These are phyloP conservation scores for Automeris io DNA, from an alignment of 2,888 invertebrate genomes.

Conservation along the genomic window DNA sequence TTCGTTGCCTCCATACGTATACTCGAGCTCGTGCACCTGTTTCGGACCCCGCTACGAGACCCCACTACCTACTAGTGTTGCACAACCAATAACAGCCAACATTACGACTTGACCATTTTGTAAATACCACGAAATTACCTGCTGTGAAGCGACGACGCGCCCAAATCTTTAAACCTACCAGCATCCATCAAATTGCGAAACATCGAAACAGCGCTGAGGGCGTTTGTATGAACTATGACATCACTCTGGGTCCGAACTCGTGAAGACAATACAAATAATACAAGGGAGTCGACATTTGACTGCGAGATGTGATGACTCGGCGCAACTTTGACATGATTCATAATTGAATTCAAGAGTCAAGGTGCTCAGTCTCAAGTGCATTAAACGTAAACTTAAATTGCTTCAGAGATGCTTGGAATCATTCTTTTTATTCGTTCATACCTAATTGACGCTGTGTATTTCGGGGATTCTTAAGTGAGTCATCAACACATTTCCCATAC, in stretches of 20 bases:
- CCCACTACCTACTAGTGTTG: conserved; percentile 29
- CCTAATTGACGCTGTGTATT: neutral
- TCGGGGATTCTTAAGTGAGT: neutral
- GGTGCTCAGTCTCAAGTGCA: conserved; percentile 39
- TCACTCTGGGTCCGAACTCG: conserved; percentile 32
- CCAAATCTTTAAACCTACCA: conserved; percentile 22
- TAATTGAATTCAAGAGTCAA: conserved; percentile 52
- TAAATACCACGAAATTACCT: conserved; percentile 37
- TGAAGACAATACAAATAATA: conserved; percentile 64
- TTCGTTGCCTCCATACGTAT: conserved; percentile 58
- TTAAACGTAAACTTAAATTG: conserved; percentile 4
- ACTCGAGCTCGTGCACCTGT: conserved; percentile 61
- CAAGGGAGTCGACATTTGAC: conserved; percentile 60
- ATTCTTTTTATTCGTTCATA: neutral
- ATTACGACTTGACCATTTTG: conserved; percentile 44
- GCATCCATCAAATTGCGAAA: conserved; percentile 54
- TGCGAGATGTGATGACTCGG: conserved; percentile 44
- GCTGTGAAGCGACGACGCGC: conserved; percentile 23
- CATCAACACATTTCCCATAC: neutral
- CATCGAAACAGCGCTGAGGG: conserved; percentile 33
- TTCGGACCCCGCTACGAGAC: conserved; percentile 29
- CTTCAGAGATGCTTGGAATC: conserved; percentile 4
- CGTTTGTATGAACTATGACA: conserved; percentile 65
- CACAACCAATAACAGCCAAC: conserved; percentile 46
- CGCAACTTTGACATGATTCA: conserved; percentile 49